A percentile compares a stretch with the other conserved stretches of the same genome.
Conservation (phyloP, 2,888 invertebrate species). For the Cephonodes hylas region DNA sequence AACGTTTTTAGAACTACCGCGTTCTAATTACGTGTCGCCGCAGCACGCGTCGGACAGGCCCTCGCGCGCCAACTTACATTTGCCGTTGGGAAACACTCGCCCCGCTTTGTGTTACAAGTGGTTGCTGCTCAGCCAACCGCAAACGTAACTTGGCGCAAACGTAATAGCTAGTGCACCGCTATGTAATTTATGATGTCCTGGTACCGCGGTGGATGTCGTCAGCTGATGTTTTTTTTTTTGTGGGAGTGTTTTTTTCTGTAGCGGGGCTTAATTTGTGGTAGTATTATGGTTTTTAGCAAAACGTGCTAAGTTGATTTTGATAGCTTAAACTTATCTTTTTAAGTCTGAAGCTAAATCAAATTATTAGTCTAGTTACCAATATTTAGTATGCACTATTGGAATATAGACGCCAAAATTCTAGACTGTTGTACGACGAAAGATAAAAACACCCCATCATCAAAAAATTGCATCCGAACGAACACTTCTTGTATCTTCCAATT, state of each 20-base stretch:
- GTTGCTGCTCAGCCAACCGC: background rate
- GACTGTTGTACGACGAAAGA: no score
- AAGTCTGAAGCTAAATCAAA: no score
- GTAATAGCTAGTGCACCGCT: conserved; percentile 36
- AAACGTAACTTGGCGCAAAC: conserved; percentile 22
- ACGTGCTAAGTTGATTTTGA: background rate
- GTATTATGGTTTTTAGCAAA: background rate
- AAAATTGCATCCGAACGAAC: no score
- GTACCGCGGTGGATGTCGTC: conserved; percentile 55
- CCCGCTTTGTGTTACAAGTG: background rate
- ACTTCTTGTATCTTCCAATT: no score
- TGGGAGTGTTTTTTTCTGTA: background rate
- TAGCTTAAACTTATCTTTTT: no score
- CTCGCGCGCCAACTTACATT: conserved; percentile 17
- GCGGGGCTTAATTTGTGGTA: background rate
- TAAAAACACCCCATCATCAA: no score
- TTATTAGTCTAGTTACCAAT: no score
- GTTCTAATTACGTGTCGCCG: conserved; percentile 41
- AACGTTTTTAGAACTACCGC: conserved; percentile 26
- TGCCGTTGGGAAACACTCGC: background rate
- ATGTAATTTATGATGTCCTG: conserved; percentile 66
- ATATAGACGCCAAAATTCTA: no score
- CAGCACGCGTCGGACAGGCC: conserved; percentile 23
- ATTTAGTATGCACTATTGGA: no score
- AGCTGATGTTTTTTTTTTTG: conserved; percentile 9